These are phyloP conservation scores for Ectemnius lituratus DNA, from an alignment of 2,888 invertebrate genomes.

Conservation along the genomic window DNA sequence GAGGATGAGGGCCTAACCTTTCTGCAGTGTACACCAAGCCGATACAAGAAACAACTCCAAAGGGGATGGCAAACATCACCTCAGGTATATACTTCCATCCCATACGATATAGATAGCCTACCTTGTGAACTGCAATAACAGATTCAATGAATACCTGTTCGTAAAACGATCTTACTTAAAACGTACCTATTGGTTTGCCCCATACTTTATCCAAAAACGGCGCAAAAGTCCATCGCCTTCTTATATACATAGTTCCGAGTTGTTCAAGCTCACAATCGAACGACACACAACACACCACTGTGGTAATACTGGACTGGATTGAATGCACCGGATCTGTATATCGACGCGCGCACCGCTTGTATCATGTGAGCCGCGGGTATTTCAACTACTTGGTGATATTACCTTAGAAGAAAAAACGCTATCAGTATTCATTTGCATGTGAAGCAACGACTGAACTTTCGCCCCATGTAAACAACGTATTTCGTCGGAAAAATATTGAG, in stretches of 20 bases:
- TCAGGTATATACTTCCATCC: background rate
- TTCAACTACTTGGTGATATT: too few species aligned
- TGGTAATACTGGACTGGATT: too few species aligned
- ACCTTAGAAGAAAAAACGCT: too few species aligned
- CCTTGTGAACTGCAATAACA: background rate
- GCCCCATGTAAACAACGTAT: too few species aligned
- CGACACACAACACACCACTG: too few species aligned
- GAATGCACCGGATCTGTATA: too few species aligned
- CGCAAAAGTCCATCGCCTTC: background rate
- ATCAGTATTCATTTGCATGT: too few species aligned
- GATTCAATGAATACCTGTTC: background rate
- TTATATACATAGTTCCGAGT: background rate
- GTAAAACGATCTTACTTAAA: background rate
- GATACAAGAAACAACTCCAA: background rate
- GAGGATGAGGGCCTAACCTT: background rate
- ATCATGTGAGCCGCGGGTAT: too few species aligned
- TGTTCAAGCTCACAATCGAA: too few species aligned
- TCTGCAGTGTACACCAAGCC: fast-evolving
- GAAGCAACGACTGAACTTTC: too few species aligned
- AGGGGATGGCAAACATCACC: background rate
- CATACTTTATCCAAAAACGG: background rate
- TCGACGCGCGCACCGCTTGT: too few species aligned
- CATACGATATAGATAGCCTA: background rate
- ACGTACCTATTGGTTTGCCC: background rate
- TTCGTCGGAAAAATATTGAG: too few species aligned